Evolutionary conservation across 2,797 vertebrate species (phyloP).

Genomic region (Diplodus puntazzo): DNA sequence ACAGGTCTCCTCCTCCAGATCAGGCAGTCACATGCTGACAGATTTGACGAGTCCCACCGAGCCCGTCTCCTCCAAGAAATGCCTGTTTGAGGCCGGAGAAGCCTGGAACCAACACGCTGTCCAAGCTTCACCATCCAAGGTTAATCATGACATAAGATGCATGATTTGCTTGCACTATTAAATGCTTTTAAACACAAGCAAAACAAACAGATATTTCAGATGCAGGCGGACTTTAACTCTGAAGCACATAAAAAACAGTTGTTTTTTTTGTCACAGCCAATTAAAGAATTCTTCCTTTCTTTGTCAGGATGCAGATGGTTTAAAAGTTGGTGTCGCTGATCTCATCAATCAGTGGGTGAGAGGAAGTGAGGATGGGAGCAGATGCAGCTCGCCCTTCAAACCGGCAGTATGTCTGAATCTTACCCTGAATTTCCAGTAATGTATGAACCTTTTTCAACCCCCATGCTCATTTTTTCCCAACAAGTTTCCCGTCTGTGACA

Average conservation of each 20-base stretch:
- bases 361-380: slow-evolving; percentile 76
- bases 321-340: slow-evolving; percentile 84
- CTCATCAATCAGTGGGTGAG: slow-evolving; percentile 87
- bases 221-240: background rate
- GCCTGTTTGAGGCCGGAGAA: slow-evolving; percentile 90
- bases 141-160: slow-evolving; percentile 41
- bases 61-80: slow-evolving; percentile 90
- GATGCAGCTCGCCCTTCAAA: slow-evolving; percentile 74
- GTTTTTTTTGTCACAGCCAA: background rate
- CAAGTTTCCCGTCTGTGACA: background rate
- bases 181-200: too few relatives aligned
- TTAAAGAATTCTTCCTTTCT: background rate
- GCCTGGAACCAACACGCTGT: slow-evolving; percentile 80
- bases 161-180: too few relatives aligned
- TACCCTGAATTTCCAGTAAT: background rate
- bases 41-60: slow-evolving; percentile 85
- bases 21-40: slow-evolving; percentile 76
- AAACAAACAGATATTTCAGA: background rate
- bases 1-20: slow-evolving; percentile 86
- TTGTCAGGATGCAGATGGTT: slow-evolving; percentile 82
- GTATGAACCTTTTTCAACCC: background rate
- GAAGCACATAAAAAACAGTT: background rate
- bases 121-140: slow-evolving; percentile 85
- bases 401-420: slow-evolving; percentile 71
- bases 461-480: background rate